phyloP scores from a whole-genome alignment of 2,888 invertebrate genomes.

The Crematogaster levior region DNA sequence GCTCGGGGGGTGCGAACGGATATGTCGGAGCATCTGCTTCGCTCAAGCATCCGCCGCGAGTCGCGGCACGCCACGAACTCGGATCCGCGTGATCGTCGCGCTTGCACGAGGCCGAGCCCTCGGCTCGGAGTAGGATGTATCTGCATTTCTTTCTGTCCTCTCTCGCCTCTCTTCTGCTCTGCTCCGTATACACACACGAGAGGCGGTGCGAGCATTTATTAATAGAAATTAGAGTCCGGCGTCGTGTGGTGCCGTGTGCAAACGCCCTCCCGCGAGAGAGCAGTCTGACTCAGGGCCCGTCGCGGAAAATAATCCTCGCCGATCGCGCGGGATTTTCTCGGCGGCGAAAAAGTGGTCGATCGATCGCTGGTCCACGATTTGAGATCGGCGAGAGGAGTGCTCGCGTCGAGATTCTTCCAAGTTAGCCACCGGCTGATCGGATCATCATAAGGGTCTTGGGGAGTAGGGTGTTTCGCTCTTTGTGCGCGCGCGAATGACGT shows the following conservation, averaged over 20 bases:
- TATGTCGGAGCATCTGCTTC: no score
- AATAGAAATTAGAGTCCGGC: slow-evolving; percentile 85
- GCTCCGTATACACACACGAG: slow-evolving; percentile 57
- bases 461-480: slow-evolving; percentile 39
- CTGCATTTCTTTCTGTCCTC: slow-evolving; percentile 18
- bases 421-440: neutral
- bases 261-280: slow-evolving; percentile 81
- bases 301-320: slow-evolving; percentile 64
- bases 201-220: slow-evolving; percentile 81
- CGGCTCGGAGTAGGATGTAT: slow-evolving; percentile 65
- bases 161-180: slow-evolving; percentile 74
- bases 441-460: slow-evolving; percentile 1
- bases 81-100: slow-evolving; percentile 33
- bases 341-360: neutral
- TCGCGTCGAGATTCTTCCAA: neutral
- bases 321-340: slow-evolving; percentile 54
- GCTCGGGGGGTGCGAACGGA: no score
- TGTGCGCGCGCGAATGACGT: slow-evolving; percentile 39
- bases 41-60: neutral
- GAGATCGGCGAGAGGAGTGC: neutral
- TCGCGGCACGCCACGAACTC: neutral
- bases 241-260: slow-evolving; percentile 85
- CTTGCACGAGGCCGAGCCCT: slow-evolving; percentile 70
- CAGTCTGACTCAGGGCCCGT: slow-evolving; percentile 79
- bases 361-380: neutral